These are phyloP conservation scores for Brachycybe producta DNA, from an alignment of 2,888 invertebrate genomes.

Conservation along the genomic window DNA sequence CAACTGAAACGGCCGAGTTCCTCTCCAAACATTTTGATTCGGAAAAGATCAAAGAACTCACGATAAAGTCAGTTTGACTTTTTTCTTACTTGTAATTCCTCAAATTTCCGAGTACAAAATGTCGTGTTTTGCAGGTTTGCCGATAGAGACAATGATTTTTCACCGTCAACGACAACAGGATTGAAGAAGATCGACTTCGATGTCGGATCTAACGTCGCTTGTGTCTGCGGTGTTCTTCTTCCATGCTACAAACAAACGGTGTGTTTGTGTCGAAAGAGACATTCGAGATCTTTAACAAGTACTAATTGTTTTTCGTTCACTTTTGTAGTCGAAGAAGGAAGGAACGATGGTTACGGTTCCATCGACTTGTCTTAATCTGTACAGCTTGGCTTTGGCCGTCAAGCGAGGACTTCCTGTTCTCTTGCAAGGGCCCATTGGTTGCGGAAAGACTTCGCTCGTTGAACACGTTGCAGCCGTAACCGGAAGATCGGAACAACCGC, in stretches of 20 bases:
- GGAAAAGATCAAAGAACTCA: too few relatives aligned
- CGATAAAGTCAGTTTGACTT: too few relatives aligned
- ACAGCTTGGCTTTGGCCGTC: conserved; percentile 64
- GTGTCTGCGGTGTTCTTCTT: neutral
- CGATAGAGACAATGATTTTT: too few relatives aligned
- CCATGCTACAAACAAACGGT: conserved; percentile 1
- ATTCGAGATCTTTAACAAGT: neutral
- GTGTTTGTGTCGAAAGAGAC: neutral
- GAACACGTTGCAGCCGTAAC: conserved; percentile 72
- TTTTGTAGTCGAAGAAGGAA: neutral
- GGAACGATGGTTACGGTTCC: conserved; percentile 48
- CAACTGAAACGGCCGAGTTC: too few relatives aligned
- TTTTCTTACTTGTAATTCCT: too few relatives aligned
- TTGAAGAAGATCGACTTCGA: too few relatives aligned
- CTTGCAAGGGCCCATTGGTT: conserved; percentile 78
- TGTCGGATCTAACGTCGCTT: too few relatives aligned
- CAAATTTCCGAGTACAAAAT: too few relatives aligned
- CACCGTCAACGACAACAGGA: too few relatives aligned
- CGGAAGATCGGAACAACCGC: conserved; percentile 40
- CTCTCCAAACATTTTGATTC: neutral
- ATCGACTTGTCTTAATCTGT: conserved; percentile 58
- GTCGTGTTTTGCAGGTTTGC: too few relatives aligned
- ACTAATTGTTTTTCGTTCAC: neutral
- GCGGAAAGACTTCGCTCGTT: conserved; percentile 83
- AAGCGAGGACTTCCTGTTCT: conserved; percentile 55